Evolutionary conservation across 2,797 vertebrate genomes (phyloP).

Genomic region (Echiichthys vipera): DNA sequence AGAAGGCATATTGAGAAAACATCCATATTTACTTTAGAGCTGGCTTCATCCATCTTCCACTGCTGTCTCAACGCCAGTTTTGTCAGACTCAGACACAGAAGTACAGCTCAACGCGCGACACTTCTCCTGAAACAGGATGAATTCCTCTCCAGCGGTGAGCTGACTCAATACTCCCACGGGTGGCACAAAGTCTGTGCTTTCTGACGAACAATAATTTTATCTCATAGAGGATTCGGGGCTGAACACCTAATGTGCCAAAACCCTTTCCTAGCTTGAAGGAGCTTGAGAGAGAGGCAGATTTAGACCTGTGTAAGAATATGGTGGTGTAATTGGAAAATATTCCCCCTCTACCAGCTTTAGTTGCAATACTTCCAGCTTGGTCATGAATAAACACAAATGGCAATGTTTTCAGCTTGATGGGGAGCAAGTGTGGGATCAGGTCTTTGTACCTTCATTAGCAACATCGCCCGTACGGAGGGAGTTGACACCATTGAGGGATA

Average conservation of each 20-base stretch:
- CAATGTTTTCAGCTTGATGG: neutral
- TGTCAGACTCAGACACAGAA: slow-evolving; percentile 1
- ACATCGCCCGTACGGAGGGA: neutral
- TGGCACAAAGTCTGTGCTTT: slow-evolving; percentile 41
- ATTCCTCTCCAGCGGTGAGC: slow-evolving; percentile 43
- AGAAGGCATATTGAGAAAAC: slow-evolving; percentile 8
- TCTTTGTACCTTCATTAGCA: slow-evolving; percentile 1
- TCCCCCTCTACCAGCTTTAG: neutral
- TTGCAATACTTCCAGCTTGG: neutral
- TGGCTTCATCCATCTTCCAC: slow-evolving; percentile 16
- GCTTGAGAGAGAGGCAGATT: neutral
- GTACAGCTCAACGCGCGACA: neutral
- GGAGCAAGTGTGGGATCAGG: neutral
- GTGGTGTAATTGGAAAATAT: neutral
- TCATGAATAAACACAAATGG: slow-evolving; percentile 22
- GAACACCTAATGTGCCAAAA: slow-evolving; percentile 29
- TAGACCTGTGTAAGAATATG: neutral
- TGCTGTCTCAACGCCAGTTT: slow-evolving; percentile 4
- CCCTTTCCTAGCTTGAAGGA: neutral
- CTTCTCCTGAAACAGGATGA: slow-evolving; percentile 36
- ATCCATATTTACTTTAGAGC: slow-evolving; percentile 1
- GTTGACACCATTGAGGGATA: neutral
- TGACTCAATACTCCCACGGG: slow-evolving; percentile 39
- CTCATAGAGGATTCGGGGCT: slow-evolving; percentile 35
- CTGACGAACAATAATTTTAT: slow-evolving; percentile 52